A percentile compares a stretch with the other conserved stretches of the same genome.
phyloP scores from a whole-genome alignment of 2,888 invertebrate genomes.

The Glyphotaelius pellucidus region DNA sequence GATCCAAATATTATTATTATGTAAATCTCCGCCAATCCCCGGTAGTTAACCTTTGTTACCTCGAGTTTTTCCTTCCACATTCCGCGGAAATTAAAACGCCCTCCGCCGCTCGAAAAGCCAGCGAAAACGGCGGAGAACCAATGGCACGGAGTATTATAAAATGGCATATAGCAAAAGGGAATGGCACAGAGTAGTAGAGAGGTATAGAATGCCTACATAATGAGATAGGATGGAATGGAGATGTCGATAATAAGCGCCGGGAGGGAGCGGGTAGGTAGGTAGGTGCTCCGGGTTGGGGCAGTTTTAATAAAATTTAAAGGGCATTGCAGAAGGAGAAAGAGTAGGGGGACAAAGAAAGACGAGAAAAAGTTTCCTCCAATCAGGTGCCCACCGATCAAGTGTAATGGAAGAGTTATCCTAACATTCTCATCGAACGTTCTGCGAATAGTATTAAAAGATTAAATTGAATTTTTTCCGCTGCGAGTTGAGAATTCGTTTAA shows the following conservation, averaged over 20 bases:
- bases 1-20: neutral
- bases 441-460: slow-evolving; percentile 28
- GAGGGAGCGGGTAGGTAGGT: slow-evolving; percentile 24
- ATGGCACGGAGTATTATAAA: neutral
- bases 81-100: slow-evolving; percentile 50
- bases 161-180: neutral
- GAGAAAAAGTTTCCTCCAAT: slow-evolving; percentile 41
- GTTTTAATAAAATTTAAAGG: slow-evolving; percentile 56
- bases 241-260: slow-evolving; percentile 48
- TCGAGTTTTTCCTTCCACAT: neutral
- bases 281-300: slow-evolving; percentile 24
- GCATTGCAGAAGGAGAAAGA: neutral
- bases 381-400: slow-evolving; percentile 9
- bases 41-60: too few relatives aligned
- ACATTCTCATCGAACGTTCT: neutral
- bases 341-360: slow-evolving; percentile 4
- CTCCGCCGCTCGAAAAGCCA: neutral
- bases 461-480: neutral
- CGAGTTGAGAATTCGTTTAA: neutral
- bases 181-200: neutral
- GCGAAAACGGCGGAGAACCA: neutral
- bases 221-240: slow-evolving; percentile 51
- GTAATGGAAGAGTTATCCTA: slow-evolving; percentile 34
- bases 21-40: neutral
- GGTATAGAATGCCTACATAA: slow-evolving; percentile 56